Percentiles rank a stretch among this genome's conserved stretches.
phyloP scores from a whole-genome alignment of 2,113 vertebrate species.

The Callochromis pleurospilus region DNA sequence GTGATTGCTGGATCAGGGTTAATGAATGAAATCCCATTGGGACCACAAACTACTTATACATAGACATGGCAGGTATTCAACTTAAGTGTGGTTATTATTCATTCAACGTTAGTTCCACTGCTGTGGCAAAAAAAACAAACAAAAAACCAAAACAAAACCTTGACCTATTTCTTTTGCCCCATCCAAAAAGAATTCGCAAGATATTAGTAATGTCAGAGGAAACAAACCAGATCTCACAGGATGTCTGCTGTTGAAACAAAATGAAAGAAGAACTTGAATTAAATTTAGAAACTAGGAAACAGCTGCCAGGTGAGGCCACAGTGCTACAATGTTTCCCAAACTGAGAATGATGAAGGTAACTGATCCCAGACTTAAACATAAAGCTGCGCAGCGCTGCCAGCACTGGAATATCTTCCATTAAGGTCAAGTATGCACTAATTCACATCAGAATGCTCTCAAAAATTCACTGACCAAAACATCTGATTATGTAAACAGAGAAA shows the following conservation, averaged over 20 bases:
- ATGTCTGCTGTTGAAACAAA: not conserved
- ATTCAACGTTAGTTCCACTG: not conserved
- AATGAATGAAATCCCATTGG: constrained; percentile 21
- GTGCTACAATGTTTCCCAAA: not conserved
- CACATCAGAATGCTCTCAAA: not conserved
- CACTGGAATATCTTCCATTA: not conserved
- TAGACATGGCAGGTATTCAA: not conserved
- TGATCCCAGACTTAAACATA: not conserved
- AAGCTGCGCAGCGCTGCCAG: not conserved
- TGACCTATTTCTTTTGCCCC: not conserved
- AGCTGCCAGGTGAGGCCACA: not conserved
- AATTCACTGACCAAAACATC: not conserved
- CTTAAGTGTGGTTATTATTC: not conserved
- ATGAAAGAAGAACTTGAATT: not conserved
- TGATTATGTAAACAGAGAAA: not conserved
- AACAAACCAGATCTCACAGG: not conserved
- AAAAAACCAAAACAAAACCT: not conserved
- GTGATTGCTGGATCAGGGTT: constrained; percentile 21
- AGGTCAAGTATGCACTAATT: not conserved
- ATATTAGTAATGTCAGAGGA: not conserved
- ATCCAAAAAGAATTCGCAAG: not conserved
- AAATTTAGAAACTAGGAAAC: not conserved
- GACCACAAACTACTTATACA: not conserved
- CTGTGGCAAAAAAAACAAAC: rapidly evolving
- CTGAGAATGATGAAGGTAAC: not conserved